Evolutionary conservation across 1,140 invertebrate genomes (phyloP).

Genomic region (Oppia nitens): DNA sequence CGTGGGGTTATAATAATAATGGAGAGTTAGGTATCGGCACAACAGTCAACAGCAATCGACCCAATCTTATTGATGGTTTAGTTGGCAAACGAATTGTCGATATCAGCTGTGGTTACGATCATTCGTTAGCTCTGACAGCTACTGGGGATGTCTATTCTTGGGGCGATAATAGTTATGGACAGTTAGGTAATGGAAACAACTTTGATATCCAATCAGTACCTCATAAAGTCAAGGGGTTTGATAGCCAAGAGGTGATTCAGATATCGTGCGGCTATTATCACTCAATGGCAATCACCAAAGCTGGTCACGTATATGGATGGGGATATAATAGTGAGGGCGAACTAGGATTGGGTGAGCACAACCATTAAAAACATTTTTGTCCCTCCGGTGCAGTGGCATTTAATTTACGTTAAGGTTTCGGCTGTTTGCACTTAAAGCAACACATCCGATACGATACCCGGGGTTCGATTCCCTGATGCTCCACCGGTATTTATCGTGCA

Average conservation of each 20-base stretch:
- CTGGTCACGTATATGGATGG: conserved; percentile 48
- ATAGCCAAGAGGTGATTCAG: conserved; percentile 37
- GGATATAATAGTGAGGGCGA: conserved; percentile 51
- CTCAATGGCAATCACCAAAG: conserved; percentile 41
- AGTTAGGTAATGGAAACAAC: conserved; percentile 35
- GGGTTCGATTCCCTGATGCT: too few relatives aligned
- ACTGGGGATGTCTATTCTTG: conserved; percentile 37
- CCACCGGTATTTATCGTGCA: too few relatives aligned
- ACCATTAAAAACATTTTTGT: too few relatives aligned
- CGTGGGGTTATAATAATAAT: conserved; percentile 48
- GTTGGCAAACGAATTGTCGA: conserved; percentile 3
- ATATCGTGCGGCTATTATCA: conserved; percentile 51
- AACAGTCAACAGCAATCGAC: conserved; percentile 3
- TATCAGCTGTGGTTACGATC: conserved; percentile 2
- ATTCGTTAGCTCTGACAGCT: conserved; percentile 3
- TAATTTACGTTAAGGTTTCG: too few relatives aligned
- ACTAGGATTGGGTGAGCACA: too few relatives aligned
- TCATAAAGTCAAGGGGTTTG: conserved; percentile 1
- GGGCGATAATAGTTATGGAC: conserved; percentile 50
- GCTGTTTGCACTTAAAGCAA: too few relatives aligned
- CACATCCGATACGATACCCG: too few relatives aligned
- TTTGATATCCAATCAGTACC: conserved; percentile 7
- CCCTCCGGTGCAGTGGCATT: too few relatives aligned
- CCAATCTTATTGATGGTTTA: neutral
- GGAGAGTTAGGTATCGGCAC: conserved; percentile 26